phyloP scores from a whole-genome alignment of 1,140 invertebrate species.

The Acromyrmex echinatior region DNA sequence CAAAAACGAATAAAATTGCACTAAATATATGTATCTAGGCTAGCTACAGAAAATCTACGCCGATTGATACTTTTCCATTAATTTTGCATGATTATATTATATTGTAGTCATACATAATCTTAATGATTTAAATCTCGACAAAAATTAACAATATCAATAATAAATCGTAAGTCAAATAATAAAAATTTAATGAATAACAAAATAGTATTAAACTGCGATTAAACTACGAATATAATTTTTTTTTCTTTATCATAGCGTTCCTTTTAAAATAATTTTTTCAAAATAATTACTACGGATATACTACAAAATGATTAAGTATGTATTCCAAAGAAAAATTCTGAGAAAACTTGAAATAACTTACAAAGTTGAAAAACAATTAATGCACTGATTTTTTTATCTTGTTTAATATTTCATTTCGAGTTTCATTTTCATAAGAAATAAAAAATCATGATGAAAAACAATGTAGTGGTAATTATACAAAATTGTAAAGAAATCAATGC shows the following conservation, averaged over 20 bases:
- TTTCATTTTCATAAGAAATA: constrained; percentile 6
- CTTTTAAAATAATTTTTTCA: not conserved
- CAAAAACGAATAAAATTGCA: constrained; percentile 49
- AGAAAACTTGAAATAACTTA: not conserved
- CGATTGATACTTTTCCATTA: constrained; percentile 7
- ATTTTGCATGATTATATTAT: constrained; percentile 17
- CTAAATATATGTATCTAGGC: constrained; percentile 25
- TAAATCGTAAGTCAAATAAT: constrained; percentile 20
- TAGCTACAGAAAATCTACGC: not conserved
- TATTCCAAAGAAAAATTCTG: not conserved
- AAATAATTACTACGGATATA: constrained; percentile 1
- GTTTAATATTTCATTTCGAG: not conserved
- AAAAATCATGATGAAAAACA: not conserved
- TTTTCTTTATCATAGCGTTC: not conserved
- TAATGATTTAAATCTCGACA: constrained; percentile 29
- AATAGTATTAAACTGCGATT: not conserved
- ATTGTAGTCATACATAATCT: constrained; percentile 1
- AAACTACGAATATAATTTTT: constrained; percentile 6
- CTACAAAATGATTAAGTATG: not conserved
- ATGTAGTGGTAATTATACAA: not conserved
- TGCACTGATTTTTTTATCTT: not conserved
- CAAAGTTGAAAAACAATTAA: constrained; percentile 9
- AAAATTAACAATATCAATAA: constrained; percentile 31
- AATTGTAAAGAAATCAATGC: not conserved
- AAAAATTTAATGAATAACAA: constrained; percentile 48